A percentile compares a stretch with the other conserved stretches of the same genome.
These are phyloP conservation scores for Pachypsylla venusta DNA, from an alignment of 1,140 invertebrate genomes.

Conservation along the genomic window DNA sequence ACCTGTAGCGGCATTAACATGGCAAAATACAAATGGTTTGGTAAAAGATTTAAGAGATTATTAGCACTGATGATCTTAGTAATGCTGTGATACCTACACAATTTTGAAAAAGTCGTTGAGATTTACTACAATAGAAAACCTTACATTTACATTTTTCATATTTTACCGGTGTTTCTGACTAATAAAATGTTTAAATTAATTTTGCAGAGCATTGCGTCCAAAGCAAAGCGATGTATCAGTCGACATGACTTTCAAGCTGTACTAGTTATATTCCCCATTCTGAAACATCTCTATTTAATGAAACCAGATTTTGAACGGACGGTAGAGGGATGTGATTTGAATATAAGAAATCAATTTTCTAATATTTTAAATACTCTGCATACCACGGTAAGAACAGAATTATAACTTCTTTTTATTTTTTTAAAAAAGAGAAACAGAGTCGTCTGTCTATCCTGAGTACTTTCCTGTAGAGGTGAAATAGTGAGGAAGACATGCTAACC, in stretches of 20 bases:
- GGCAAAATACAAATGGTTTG: no score
- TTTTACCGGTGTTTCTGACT: no score
- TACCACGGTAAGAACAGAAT: constrained; percentile 45
- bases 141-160: no score
- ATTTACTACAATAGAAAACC: no score
- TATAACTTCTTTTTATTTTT: constrained; percentile 8
- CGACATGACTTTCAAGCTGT: constrained; percentile 70
- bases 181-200: background rate
- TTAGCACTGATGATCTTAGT: no score
- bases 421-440: background rate
- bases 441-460: no score
- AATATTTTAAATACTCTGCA: constrained; percentile 58
- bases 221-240: constrained; percentile 61
- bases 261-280: constrained; percentile 68
- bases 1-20: no score
- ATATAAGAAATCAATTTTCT: constrained; percentile 52
- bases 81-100: no score
- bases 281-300: constrained; percentile 62
- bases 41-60: no score
- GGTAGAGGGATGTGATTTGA: constrained; percentile 53
- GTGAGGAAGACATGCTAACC: no score
- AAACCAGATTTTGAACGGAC: constrained; percentile 73
- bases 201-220: constrained; percentile 50
- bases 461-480: no score
- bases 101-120: no score